phyloP scores from a whole-genome alignment of 2,113 vertebrate species.

The Polypterus bichir region DNA sequence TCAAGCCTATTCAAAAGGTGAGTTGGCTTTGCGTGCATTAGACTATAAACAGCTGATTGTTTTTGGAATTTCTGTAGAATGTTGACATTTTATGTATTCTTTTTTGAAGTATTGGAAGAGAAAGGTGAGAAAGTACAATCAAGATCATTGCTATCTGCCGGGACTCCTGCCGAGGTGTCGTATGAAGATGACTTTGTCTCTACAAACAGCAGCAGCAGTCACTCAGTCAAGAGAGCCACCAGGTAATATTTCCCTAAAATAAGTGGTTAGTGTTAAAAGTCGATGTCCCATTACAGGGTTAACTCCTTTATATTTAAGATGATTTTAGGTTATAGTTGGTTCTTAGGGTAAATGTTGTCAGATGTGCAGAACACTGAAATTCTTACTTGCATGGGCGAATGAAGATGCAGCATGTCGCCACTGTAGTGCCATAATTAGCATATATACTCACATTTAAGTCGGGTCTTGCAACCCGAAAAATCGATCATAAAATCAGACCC shows the following conservation, averaged over 20 bases:
- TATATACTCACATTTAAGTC: too few relatives aligned
- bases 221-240: constrained; percentile 47
- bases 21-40: constrained; percentile 17
- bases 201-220: constrained; percentile 51
- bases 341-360: too few relatives aligned
- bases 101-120: constrained; percentile 52
- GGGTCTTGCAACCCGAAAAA: too few relatives aligned
- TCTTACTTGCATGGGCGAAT: too few relatives aligned
- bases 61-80: background rate
- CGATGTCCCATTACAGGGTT: too few relatives aligned
- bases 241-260: constrained; percentile 18
- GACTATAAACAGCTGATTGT: too few relatives aligned
- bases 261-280: constrained; percentile 4
- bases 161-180: constrained; percentile 40
- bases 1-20: constrained; percentile 66
- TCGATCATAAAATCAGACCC: too few relatives aligned
- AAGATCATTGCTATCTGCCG: constrained; percentile 34
- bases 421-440: too few relatives aligned
- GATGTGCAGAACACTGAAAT: too few relatives aligned
- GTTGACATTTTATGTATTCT: background rate
- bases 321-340: too few relatives aligned
- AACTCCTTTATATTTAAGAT: too few relatives aligned
- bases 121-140: constrained; percentile 35
- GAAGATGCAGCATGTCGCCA: too few relatives aligned
- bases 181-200: constrained; percentile 84